phyloP scores from a whole-genome alignment of 2,797 vertebrate genomes.

The Propithecus deckenii region DNA sequence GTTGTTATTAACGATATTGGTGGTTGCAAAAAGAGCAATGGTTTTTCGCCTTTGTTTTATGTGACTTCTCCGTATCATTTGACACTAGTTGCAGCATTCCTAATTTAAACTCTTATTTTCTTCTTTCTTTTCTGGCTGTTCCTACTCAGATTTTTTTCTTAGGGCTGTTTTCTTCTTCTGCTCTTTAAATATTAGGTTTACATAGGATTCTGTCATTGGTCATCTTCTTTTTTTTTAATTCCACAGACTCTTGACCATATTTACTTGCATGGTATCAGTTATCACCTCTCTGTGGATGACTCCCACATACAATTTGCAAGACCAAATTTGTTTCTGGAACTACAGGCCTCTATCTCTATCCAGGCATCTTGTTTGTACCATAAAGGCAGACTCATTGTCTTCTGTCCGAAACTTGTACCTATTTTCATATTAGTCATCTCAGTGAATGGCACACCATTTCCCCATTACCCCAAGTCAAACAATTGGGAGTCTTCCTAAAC shows the following conservation, averaged over 20 bases:
- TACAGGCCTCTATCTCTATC: background rate
- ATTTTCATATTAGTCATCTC: background rate
- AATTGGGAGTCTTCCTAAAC: background rate
- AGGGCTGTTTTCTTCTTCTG: background rate
- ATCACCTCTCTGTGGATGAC: background rate
- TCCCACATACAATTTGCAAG: background rate
- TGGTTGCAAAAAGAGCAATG: background rate
- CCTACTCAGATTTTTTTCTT: background rate
- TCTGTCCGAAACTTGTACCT: background rate
- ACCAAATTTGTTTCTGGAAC: background rate
- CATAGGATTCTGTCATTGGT: background rate
- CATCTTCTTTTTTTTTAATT: background rate
- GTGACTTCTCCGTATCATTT: background rate
- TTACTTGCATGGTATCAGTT: background rate
- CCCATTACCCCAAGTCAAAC: background rate
- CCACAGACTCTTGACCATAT: background rate
- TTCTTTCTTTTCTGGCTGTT: slow-evolving; percentile 37
- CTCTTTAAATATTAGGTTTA: background rate
- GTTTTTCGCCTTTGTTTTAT: background rate
- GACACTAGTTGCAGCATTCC: background rate
- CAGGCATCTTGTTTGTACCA: background rate
- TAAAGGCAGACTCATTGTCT: background rate
- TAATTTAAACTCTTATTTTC: slow-evolving; percentile 12
- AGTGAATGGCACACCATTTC: background rate
- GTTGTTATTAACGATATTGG: background rate